A percentile compares a stretch with the other conserved stretches of the same genome.
These are phyloP conservation scores for Anguilla rostrata DNA, from an alignment of 2,113 vertebrate genomes.

Conservation along the genomic window DNA sequence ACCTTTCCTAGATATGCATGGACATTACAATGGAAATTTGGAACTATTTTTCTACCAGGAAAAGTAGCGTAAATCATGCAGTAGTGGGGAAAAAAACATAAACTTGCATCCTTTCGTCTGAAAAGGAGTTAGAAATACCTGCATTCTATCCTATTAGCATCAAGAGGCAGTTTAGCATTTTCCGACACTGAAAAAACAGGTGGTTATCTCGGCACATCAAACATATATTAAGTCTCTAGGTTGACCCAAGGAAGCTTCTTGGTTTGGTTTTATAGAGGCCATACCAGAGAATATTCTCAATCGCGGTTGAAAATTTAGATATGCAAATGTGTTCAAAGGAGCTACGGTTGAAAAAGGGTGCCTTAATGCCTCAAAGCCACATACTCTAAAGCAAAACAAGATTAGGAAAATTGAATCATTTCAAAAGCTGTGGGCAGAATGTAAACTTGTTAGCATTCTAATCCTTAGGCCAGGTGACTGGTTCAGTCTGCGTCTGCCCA, in stretches of 20 bases:
- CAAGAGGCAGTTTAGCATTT: constrained; percentile 60
- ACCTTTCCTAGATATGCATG: constrained; percentile 27
- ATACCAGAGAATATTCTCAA: constrained; percentile 63
- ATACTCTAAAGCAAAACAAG: constrained; percentile 79
- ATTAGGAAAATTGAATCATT: constrained; percentile 82
- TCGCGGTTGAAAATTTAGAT: constrained; percentile 68
- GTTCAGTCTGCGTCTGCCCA: constrained; percentile 62
- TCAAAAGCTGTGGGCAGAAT: constrained; percentile 76
- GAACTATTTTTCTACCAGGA: constrained; percentile 9
- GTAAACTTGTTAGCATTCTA: constrained; percentile 73
- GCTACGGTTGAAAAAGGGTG: constrained; percentile 69
- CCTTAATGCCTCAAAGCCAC: constrained; percentile 74
- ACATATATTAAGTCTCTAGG: constrained; percentile 71
- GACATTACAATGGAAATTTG: constrained; percentile 20
- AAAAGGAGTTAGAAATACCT: constrained; percentile 53
- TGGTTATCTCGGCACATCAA: constrained; percentile 74
- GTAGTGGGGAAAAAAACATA: constrained; percentile 50
- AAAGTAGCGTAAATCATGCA: constrained; percentile 19
- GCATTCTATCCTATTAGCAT: constrained; percentile 64
- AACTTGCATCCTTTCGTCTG: constrained; percentile 50
- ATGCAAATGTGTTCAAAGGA: constrained; percentile 75
- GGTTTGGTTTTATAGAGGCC: constrained; percentile 63
- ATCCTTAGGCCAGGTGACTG: constrained; percentile 70
- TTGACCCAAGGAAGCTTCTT: constrained; percentile 61
- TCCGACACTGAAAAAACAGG: constrained; percentile 54